Conservation (phyloP, 2,113 vertebrate species). For the Lasiurus borealis region DNA sequence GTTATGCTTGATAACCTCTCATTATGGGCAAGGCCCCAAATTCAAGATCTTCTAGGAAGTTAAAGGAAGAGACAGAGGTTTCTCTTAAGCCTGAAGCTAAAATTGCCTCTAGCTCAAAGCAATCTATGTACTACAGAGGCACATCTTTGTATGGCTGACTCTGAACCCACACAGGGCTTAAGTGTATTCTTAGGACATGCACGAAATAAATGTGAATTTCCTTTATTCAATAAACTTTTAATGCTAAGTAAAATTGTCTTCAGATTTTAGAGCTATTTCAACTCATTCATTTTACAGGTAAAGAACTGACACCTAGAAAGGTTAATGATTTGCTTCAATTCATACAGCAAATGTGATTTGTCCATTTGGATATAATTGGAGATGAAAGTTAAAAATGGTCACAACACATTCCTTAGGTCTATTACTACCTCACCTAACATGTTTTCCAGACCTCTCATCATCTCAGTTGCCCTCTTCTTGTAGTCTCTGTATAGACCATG, state of each 20-base stretch:
- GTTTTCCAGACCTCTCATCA: neutral
- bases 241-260: neutral
- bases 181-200: neutral
- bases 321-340: conserved; percentile 9
- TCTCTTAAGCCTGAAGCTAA: neutral
- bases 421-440: neutral
- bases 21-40: neutral
- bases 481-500: neutral
- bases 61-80: neutral
- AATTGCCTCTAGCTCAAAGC: neutral
- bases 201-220: neutral
- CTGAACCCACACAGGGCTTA: neutral
- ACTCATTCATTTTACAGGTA: neutral
- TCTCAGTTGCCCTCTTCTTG: neutral
- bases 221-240: conserved; percentile 2
- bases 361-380: conserved; percentile 29
- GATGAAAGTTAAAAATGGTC: conserved; percentile 7
- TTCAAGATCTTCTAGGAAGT: neutral
- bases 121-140: neutral
- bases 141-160: neutral
- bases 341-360: neutral
- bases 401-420: neutral
- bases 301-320: conserved; percentile 8
- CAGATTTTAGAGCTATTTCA: neutral
- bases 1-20: neutral